Base-by-base conservation (phyloP, 2,113 vertebrate species). In the Pithys albifrons region DNA sequence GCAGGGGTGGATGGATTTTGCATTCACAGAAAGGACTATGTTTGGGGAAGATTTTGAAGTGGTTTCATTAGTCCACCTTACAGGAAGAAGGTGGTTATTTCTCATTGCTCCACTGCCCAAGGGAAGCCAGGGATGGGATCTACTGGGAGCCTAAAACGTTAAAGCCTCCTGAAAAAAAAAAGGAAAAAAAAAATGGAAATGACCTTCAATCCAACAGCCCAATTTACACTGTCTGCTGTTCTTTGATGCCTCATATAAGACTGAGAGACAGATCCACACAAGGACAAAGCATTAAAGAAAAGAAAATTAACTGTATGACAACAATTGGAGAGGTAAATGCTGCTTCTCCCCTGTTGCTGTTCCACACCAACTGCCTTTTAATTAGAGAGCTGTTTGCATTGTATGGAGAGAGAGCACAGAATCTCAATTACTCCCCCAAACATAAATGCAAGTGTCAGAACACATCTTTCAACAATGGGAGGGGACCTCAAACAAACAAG, bases 341-440 rank as follows among this genome's bases (percentile, higher is more conserved):
- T 1, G 20, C 76, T 89, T 92, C 85, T 95, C 90, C 85, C 93
- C 88, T 93, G 92, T 80, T 94, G 94, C 94, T 86, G 64, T 90
- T 81, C 92, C 85, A 86, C 52, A 74, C 69, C 80, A 92, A 92
- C 61, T 75, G 91, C 88, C 73, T 91, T 96, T 96, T 96, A 95
- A 95, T 96, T 94, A 95, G 65, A 87, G 49, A 55, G 52, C 73
- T 78, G 52, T 92, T 93, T 92, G 88, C 61, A 46, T 72, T 88
- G 59, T 20, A 3, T 9, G 19, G 79, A 88, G 39, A 84, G 35
- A 61, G 11, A 61, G 59, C 74, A 81, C 39, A 89, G 93, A 94
- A 93, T 88, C 76, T 89, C 58, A 93, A 93, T 91, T 61, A 88
- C 52, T 91, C 65, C 76, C 39, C 73, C 64, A 80, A 92, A 95